Percentiles rank a stretch among this genome's conserved stretches.
Conservation (phyloP, 2,113 vertebrate genomes). For the Tamias sibiricus region DNA sequence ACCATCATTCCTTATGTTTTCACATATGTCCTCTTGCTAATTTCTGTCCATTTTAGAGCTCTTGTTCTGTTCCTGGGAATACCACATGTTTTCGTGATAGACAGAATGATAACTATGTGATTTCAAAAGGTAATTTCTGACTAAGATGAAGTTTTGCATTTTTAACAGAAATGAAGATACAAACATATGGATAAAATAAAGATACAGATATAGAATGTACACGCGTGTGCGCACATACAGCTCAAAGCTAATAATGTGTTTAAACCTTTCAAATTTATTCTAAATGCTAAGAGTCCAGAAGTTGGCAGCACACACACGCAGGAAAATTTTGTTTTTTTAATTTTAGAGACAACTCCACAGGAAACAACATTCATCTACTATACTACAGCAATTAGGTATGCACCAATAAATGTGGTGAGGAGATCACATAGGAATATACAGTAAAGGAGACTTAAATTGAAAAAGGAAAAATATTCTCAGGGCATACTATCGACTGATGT, state of each 20-base stretch:
- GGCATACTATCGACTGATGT: not conserved
- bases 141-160: not conserved
- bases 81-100: not conserved
- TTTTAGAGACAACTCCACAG: not conserved
- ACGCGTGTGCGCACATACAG: not conserved
- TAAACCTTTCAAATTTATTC: not conserved
- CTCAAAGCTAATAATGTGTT: not conserved
- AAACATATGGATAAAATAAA: conserved; percentile 14
- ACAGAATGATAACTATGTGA: not conserved
- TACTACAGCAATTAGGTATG: not conserved
- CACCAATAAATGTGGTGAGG: not conserved
- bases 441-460: not conserved
- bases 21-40: not conserved
- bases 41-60: not conserved
- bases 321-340: no score
- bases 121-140: conserved; percentile 50
- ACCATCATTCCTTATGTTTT: not conserved
- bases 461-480: not conserved
- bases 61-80: not conserved
- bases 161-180: not conserved
- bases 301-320: no score
- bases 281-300: not conserved
- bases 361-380: not conserved
- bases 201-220: not conserved
- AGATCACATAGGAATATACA: not conserved